phyloP scores from a whole-genome alignment of 1,140 invertebrate genomes.

The Zaprionus camerounensis region DNA sequence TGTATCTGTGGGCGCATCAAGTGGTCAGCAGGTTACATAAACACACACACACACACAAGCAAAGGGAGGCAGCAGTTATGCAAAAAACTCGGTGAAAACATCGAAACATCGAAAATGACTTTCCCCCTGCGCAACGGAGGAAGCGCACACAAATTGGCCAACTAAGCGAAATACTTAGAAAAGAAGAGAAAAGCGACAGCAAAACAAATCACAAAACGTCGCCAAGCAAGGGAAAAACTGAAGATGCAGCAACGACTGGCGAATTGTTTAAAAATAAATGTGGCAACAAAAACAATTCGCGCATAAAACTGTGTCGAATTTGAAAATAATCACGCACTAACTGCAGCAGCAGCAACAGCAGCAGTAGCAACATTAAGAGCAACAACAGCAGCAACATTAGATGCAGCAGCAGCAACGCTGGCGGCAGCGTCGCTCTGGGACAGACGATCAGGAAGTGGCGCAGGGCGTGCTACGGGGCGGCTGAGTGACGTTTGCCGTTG shows the following conservation, averaged over 20 bases:
- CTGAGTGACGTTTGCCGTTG: conserved; percentile 72
- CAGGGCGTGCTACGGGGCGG: conserved; percentile 49
- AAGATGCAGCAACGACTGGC: conserved; percentile 32
- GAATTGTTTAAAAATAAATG: conserved; percentile 75
- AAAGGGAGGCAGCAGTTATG: conserved; percentile 53
- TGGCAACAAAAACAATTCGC: conserved; percentile 73
- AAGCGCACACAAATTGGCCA: conserved; percentile 42
- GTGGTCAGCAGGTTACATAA: conserved; percentile 52
- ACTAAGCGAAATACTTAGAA: conserved; percentile 30
- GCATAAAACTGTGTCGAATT: conserved; percentile 80
- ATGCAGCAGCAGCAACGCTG: too few species aligned
- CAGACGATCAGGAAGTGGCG: conserved; percentile 45
- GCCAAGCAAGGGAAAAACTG: conserved; percentile 45
- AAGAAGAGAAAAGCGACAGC: conserved; percentile 12
- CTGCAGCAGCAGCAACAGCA: conserved; percentile 37
- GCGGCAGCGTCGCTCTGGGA: conserved; percentile 24
- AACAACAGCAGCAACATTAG: too few species aligned
- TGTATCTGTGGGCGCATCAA: conserved; percentile 55
- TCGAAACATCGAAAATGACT: conserved; percentile 72
- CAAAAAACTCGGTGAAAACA: conserved; percentile 72
- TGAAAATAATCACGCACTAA: conserved; percentile 82
- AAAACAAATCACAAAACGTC: conserved; percentile 42
- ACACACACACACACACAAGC: conserved; percentile 2
- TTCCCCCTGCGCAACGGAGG: conserved; percentile 40
- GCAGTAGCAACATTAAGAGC: too few species aligned